Evolutionary conservation across 1,140 invertebrate genomes (phyloP).

Genomic region (Caenorhabditis elegans): WBcel235 BX284606.5:4443501-4444000

Average conservation of each 20-base stretch:
- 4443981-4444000: not conserved
- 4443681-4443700: slow-evolving; percentile 38
- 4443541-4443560: not conserved
- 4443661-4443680: slow-evolving; percentile 44
- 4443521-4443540: not conserved
- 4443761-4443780: slow-evolving; percentile 5
- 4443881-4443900: slow-evolving; percentile 34
- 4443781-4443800: not conserved
- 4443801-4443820: not conserved
- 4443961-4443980: not conserved
- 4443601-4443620: too few relatives aligned
- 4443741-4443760: slow-evolving; percentile 31
- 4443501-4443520: not conserved
- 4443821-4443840: too few relatives aligned
- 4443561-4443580: not conserved
- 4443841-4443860: not conserved
- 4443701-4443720: slow-evolving; percentile 39
- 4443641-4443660: slow-evolving; percentile 32
- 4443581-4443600: not conserved
- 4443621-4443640: slow-evolving; percentile 27
- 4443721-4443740: not conserved
- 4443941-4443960: slow-evolving; percentile 1
- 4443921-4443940: not conserved
- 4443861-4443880: slow-evolving; percentile 20
- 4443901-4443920: not conserved